Evolutionary conservation across 2,888 invertebrate species (phyloP), one percentile per base, ranked within the genome.

Genomic region (Macrophya annulata): DNA sequence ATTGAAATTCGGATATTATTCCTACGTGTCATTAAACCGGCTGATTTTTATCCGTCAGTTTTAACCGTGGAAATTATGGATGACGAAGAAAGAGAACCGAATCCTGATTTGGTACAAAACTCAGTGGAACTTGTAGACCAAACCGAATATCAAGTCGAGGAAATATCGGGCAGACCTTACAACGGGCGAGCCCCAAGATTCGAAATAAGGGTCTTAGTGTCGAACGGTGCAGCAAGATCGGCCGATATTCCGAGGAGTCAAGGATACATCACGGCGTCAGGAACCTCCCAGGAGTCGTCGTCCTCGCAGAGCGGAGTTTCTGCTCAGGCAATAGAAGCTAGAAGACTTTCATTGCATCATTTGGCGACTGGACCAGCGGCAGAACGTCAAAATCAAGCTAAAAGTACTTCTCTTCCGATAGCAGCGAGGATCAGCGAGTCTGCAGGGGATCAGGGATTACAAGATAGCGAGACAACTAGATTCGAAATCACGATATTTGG

Each of bases 401-500:
- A 21, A 21, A 81, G 81, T 62, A 43, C 40, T 81, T 81, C 81
- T 12, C 59, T 81, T 0, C 81, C 81, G 17, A 25, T 81, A n/a
- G 25, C 45, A 21, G 45, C 74, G 45, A 74, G 21, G 74, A 45
- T 25, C 15, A 0, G 17, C 17, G 77, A 77, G 8, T 31, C 51
- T 0, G 31, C 31, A 31, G 31, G 12, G 15, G 0, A 21, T 45
- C 45, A 37, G 37, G 51, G 43, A 55, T 31, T 17, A n/a, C 77
- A 37, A 2, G 25, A 40, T 21, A 37, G 43, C 59, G 81, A 81
- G 4, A 43, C 62, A 31, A 81, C 81, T 12, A 45, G 48, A 48
- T 62, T 71, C 4, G 83, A 83, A n/a, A 71, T 83, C 48, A 68
- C 83, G 48, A 68, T 83, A 65, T 83, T 48, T 10, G 68, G 83